These are phyloP conservation scores for cattle (Bos taurus) DNA, from an alignment of 2,113 vertebrate genomes.

Conservation along the genomic window ARS-UCD2.0 NC_037345.1:50965001-50965500, in stretches of 20 bases:
- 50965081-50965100: neutral
- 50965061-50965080: neutral
- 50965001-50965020: neutral
- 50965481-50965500: constrained; percentile 1
- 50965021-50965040: neutral
- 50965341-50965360: neutral
- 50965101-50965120: neutral
- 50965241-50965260: neutral
- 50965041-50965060: neutral
- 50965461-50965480: neutral
- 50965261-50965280: neutral
- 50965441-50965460: neutral
- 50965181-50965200: neutral
- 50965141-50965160: neutral
- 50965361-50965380: neutral
- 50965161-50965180: neutral
- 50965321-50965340: neutral
- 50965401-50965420: constrained; percentile 4
- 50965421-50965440: neutral
- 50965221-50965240: neutral
- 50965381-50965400: neutral
- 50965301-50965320: neutral
- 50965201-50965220: neutral
- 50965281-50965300: neutral
- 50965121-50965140: neutral